Evolutionary conservation across 2,888 invertebrate species (phyloP).

Genomic region (Gasteruption jaculator): DNA sequence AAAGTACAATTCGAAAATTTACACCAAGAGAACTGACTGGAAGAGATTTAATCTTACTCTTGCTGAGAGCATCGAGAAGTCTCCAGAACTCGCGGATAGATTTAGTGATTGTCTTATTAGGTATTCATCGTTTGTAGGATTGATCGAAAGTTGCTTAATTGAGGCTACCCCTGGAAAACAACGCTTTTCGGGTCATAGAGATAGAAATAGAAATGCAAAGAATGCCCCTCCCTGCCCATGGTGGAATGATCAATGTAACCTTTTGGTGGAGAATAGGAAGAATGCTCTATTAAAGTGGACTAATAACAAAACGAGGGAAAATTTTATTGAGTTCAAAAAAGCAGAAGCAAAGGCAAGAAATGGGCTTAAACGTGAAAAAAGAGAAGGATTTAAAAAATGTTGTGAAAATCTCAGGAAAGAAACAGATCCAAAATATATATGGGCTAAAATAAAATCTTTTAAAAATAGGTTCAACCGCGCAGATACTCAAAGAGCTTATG

Average conservation of each 20-base stretch:
- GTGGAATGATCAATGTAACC: conserved; percentile 15
- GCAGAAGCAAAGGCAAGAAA: conserved; percentile 1
- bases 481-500: conserved; percentile 11
- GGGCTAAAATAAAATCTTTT: conserved; percentile 13
- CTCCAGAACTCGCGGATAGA: neutral
- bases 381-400: conserved; percentile 8
- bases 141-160: conserved; percentile 6
- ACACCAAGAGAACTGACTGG: conserved; percentile 11
- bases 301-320: neutral
- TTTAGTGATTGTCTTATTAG: neutral
- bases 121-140: neutral
- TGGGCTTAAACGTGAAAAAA: conserved; percentile 10
- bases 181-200: neutral
- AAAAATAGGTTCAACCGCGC: conserved; percentile 12
- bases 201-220: neutral
- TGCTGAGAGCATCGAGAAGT: neutral
- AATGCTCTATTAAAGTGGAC: conserved; percentile 10
- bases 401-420: conserved; percentile 7
- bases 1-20: conserved; percentile 4
- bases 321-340: neutral
- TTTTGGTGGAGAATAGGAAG: conserved; percentile 2
- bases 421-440: conserved; percentile 11
- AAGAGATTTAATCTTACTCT: neutral
- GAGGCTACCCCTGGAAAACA: neutral
- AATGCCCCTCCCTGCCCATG: conserved; percentile 14